Percentiles rank a stretch among this genome's conserved stretches.
Evolutionary conservation across 2,888 invertebrate species (phyloP).

Genomic region (Andrena bucephala): DNA sequence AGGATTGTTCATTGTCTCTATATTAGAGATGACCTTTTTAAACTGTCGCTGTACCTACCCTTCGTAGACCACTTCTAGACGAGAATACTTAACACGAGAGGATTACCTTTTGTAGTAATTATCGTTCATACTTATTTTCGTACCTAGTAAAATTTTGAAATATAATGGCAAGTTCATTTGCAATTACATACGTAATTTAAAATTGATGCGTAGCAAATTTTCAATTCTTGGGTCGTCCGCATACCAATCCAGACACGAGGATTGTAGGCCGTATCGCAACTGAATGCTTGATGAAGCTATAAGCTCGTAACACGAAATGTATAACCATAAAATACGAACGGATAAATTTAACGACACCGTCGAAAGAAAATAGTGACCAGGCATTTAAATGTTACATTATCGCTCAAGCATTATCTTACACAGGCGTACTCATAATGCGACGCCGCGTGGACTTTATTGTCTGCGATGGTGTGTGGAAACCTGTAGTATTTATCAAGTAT

Average conservation of each 20-base stretch:
- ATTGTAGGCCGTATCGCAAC: neutral
- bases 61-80: slow-evolving; percentile 30
- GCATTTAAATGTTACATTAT: too few relatives aligned
- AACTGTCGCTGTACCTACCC: slow-evolving; percentile 36
- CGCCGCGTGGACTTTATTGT: neutral
- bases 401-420: too few relatives aligned
- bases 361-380: neutral
- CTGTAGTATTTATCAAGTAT: neutral
- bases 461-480: neutral
- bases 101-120: slow-evolving; percentile 8
- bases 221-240: slow-evolving; percentile 10
- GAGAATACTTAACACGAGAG: slow-evolving; percentile 9
- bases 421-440: neutral
- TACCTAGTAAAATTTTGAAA: slow-evolving; percentile 6
- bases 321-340: neutral
- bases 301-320: neutral
- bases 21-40: slow-evolving; percentile 75
- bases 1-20: slow-evolving; percentile 72
- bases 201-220: slow-evolving; percentile 6
- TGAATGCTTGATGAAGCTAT: neutral
- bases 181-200: slow-evolving; percentile 6
- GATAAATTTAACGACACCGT: neutral
- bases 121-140: slow-evolving; percentile 14
- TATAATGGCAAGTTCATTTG: slow-evolving; percentile 1
- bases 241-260: neutral